Evolutionary conservation across 2,797 vertebrate species (phyloP).

Genomic region (Phataginus tricuspis): DNA sequence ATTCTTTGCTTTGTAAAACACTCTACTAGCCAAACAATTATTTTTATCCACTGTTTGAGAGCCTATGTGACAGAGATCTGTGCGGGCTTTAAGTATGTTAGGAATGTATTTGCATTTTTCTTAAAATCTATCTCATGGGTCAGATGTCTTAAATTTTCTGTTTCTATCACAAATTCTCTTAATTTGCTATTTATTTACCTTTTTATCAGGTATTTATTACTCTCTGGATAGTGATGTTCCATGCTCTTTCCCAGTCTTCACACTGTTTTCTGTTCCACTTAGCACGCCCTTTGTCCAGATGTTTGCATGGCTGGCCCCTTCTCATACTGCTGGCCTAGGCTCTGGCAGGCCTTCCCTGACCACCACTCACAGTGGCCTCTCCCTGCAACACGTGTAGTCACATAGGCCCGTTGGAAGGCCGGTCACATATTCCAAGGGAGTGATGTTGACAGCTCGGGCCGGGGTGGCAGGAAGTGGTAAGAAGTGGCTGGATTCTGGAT

Average conservation of each 20-base stretch:
- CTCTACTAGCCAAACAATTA: not conserved
- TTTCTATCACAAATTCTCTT: not conserved
- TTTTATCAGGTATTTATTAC: not conserved
- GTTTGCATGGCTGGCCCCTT: not conserved
- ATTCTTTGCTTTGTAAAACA: slow-evolving; percentile 1
- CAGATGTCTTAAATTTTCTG: not conserved
- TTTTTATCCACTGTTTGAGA: slow-evolving; percentile 21
- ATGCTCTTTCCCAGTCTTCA: not conserved
- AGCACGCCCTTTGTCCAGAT: not conserved
- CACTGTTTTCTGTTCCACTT: not conserved
- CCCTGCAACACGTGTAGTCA: not conserved
- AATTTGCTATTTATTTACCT: not conserved
- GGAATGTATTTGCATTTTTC: not conserved
- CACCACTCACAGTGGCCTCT: not conserved
- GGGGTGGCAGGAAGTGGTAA: not conserved
- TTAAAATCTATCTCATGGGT: not conserved
- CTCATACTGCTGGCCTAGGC: not conserved
- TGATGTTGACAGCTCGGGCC: not conserved
- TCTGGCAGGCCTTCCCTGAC: not conserved
- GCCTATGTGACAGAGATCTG: not conserved
- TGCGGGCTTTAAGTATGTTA: not conserved
- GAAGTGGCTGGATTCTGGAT: not conserved
- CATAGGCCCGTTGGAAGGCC: not conserved
- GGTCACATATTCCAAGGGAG: not conserved
- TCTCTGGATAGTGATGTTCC: not conserved